phyloP scores from a whole-genome alignment of 2,113 vertebrate species.

The Macquaria australasica region DNA sequence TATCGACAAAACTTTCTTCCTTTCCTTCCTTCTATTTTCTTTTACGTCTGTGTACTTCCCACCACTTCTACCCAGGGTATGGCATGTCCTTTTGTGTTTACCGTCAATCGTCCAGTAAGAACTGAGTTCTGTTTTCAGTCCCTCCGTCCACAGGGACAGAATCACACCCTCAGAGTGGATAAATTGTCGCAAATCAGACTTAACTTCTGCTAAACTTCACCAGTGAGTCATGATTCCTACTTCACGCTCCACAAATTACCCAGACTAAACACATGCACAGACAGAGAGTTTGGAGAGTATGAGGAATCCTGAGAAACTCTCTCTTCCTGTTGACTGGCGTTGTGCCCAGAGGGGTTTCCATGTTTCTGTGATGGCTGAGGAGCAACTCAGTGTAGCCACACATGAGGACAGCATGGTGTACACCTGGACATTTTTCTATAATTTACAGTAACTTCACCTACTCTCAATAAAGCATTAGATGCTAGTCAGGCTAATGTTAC shows the following conservation, averaged over 20 bases:
- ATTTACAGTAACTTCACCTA: neutral
- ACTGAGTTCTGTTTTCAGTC: neutral
- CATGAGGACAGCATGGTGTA: slow-evolving; percentile 19
- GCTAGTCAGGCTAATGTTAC: neutral
- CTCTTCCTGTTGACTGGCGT: slow-evolving; percentile 52
- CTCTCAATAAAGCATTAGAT: neutral
- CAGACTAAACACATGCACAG: slow-evolving; percentile 66
- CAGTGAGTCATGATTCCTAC: slow-evolving; percentile 49
- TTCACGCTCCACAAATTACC: slow-evolving; percentile 19
- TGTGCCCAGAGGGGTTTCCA: slow-evolving; percentile 29
- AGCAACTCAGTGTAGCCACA: slow-evolving; percentile 3
- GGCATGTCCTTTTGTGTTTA: slow-evolving; percentile 7
- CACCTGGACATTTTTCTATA: slow-evolving; percentile 30
- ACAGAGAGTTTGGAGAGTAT: slow-evolving; percentile 29
- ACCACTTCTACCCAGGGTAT: neutral
- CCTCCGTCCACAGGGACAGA: slow-evolving; percentile 8
- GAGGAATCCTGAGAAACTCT: slow-evolving; percentile 58
- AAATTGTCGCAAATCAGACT: slow-evolving; percentile 40
- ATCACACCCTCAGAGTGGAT: slow-evolving; percentile 41
- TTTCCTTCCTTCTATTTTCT: neutral
- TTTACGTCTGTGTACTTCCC: neutral
- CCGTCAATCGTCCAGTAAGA: slow-evolving; percentile 18
- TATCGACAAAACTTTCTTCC: too few species aligned
- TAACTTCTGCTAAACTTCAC: slow-evolving; percentile 45
- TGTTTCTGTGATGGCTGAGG: slow-evolving; percentile 25